Percentiles rank a stretch among this genome's conserved stretches.
phyloP scores from a whole-genome alignment of 2,797 vertebrate species.

The Eulemur mongoz region DNA sequence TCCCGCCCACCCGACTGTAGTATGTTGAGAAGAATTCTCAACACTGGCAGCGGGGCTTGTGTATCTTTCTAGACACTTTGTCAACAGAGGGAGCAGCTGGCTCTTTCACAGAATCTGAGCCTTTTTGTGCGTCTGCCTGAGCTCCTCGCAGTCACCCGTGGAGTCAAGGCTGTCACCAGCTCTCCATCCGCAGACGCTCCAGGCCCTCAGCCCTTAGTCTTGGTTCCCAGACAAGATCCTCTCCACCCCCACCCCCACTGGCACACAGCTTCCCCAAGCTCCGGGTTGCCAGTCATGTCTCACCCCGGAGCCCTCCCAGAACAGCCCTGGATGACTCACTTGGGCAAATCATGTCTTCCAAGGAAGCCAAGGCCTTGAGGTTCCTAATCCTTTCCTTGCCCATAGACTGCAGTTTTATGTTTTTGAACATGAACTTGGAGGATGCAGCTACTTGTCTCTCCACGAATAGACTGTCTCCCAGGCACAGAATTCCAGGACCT shows the following conservation, averaged over 20 bases:
- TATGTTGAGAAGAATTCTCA: neutral
- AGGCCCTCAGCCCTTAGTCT: neutral
- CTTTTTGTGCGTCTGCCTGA: neutral
- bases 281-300: neutral
- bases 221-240: neutral
- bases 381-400: conserved; percentile 37
- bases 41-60: neutral
- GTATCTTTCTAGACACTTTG: neutral
- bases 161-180: neutral
- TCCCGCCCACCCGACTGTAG: neutral
- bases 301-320: neutral
- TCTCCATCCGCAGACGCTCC: neutral
- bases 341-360: conserved; percentile 5
- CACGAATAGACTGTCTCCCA: neutral
- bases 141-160: neutral
- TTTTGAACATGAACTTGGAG: neutral
- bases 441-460: neutral
- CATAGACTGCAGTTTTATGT: neutral
- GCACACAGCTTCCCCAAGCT: neutral
- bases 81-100: neutral
- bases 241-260: neutral
- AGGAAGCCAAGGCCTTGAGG: conserved; percentile 39
- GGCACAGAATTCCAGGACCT: conserved; percentile 40
- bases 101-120: neutral
- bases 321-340: neutral